Conservation (phyloP, 2,797 vertebrate species). For the Helicolenus hilgendorfi region DNA sequence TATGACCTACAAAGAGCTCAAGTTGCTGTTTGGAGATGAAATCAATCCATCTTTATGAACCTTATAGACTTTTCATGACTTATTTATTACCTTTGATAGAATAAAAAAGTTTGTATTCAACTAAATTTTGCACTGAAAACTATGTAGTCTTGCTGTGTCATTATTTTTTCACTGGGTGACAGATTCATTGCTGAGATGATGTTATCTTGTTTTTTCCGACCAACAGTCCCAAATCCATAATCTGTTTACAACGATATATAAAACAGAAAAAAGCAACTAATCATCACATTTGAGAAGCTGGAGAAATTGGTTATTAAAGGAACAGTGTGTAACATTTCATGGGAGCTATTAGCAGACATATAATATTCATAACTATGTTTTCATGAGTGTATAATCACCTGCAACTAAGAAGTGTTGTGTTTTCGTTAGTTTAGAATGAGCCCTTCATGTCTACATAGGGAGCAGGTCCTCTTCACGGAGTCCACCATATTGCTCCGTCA, state of each 20-base stretch:
- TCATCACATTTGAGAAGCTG: not conserved
- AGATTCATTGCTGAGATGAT: not conserved
- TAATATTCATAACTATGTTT: too few relatives aligned
- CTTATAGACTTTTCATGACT: not conserved
- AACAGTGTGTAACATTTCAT: too few relatives aligned
- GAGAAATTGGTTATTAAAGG: not conserved
- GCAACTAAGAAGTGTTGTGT: too few relatives aligned
- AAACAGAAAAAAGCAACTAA: not conserved
- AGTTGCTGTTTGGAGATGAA: not conserved
- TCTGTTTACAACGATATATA: not conserved
- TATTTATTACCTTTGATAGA: slow-evolving; percentile 74
- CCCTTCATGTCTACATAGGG: too few relatives aligned
- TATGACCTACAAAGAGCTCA: not conserved
- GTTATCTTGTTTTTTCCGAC: not conserved
- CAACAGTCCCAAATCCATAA: not conserved
- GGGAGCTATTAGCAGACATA: too few relatives aligned
- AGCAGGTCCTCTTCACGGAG: too few relatives aligned
- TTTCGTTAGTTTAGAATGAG: too few relatives aligned
- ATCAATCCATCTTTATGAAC: not conserved
- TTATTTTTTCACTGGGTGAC: not conserved
- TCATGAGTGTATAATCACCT: too few relatives aligned
- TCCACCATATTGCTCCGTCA: too few relatives aligned
- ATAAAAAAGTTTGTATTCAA: not conserved
- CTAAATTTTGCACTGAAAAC: slow-evolving; percentile 2
- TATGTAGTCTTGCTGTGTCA: not conserved